Evolutionary conservation across 2,113 vertebrate species (phyloP).

Genomic region (Todiramphus saurophagus): DNA sequence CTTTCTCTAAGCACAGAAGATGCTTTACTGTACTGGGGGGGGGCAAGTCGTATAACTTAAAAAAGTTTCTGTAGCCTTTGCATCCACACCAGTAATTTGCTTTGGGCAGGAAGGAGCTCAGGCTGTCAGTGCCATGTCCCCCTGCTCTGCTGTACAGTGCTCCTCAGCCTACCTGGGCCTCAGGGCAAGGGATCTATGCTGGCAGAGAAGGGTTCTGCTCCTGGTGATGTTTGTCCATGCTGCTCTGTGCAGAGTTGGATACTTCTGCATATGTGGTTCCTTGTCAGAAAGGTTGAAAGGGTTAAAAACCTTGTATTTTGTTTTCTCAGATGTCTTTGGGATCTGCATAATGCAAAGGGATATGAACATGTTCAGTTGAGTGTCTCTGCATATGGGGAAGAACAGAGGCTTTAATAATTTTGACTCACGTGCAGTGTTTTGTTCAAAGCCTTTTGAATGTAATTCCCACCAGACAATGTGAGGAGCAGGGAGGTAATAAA

Average conservation of each 20-base stretch:
- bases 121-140: accelerated
- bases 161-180: background rate
- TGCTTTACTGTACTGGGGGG: background rate
- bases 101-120: background rate
- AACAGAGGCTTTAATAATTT: background rate
- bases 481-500: background rate
- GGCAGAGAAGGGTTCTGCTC: background rate
- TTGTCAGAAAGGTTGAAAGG: background rate
- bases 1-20: background rate
- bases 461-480: background rate
- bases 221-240: background rate
- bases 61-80: background rate
- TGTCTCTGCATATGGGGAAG: background rate
- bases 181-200: background rate
- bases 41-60: background rate
- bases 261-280: background rate
- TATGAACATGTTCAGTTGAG: background rate
- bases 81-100: background rate
- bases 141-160: background rate
- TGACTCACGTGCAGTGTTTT: background rate
- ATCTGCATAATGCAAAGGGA: background rate
- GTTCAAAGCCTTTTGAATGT: background rate
- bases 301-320: background rate
- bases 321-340: background rate
- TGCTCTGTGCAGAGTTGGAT: background rate